These are phyloP conservation scores for Calephelis nemesis DNA, from an alignment of 1,140 invertebrate species.

Conservation along the genomic window DNA sequence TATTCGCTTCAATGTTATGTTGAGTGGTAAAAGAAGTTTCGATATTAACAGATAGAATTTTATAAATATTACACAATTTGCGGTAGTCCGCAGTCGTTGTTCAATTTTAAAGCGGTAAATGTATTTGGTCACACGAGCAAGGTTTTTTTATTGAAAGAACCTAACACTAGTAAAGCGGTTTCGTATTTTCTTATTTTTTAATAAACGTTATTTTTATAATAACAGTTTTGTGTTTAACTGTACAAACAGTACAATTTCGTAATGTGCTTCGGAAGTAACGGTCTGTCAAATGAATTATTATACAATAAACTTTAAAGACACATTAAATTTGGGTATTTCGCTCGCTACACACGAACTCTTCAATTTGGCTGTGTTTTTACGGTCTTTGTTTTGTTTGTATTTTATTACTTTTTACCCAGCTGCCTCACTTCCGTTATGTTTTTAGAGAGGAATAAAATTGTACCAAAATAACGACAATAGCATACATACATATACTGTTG, in stretches of 20 bases:
- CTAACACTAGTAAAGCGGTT: too few relatives aligned
- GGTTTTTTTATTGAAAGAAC: too few relatives aligned
- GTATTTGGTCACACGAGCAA: too few relatives aligned
- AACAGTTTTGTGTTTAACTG: not conserved
- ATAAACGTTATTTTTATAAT: not conserved
- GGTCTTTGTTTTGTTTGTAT: conserved; percentile 15
- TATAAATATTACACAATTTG: too few relatives aligned
- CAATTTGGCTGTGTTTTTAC: conserved; percentile 14
- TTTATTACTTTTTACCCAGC: conserved; percentile 16
- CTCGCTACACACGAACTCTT: conserved; percentile 8
- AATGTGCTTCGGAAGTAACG: conserved; percentile 12
- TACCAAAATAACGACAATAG: too few relatives aligned
- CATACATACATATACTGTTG: too few relatives aligned
- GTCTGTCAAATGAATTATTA: conserved; percentile 17
- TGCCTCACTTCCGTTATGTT: conserved; percentile 9
- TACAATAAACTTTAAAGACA: conserved; percentile 18
- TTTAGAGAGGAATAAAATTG: not conserved
- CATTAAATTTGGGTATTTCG: conserved; percentile 16
- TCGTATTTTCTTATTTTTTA: too few relatives aligned
- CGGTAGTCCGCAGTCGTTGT: too few relatives aligned
- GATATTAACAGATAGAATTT: too few relatives aligned
- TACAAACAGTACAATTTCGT: conserved; percentile 9
- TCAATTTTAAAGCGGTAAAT: too few relatives aligned
- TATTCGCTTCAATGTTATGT: too few relatives aligned
- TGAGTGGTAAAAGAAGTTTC: too few relatives aligned